Percentiles rank a stretch among this genome's conserved stretches.
Evolutionary conservation across 1,140 invertebrate species (phyloP).

Genomic region (Notospermus geniculatus): DNA sequence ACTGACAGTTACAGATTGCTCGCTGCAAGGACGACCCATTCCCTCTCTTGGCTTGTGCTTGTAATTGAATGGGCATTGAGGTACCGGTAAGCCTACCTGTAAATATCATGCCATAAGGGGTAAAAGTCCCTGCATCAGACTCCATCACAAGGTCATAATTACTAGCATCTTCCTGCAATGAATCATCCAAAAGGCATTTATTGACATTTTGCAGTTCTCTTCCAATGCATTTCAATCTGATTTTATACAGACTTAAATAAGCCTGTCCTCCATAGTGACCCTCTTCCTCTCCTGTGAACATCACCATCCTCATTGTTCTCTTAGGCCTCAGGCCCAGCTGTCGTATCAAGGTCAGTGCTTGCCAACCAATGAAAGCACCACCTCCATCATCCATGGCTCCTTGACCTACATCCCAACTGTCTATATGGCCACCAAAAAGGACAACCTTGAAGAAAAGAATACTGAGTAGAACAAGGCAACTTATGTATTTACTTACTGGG

Average conservation of each 20-base stretch:
- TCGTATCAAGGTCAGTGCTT: slow-evolving; percentile 68
- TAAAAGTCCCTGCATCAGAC: slow-evolving; percentile 80
- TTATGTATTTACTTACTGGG: too few species aligned
- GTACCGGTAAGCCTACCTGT: slow-evolving; percentile 31
- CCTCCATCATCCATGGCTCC: slow-evolving; percentile 85
- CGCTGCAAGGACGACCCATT: too few species aligned
- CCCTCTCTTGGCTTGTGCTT: too few species aligned
- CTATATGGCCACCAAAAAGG: slow-evolving; percentile 79
- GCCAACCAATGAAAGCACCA: slow-evolving; percentile 79
- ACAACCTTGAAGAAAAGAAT: slow-evolving; percentile 60
- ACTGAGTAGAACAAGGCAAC: too few species aligned
- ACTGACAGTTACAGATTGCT: too few species aligned
- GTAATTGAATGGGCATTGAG: too few species aligned
- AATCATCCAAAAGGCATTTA: too few species aligned
- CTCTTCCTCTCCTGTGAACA: slow-evolving; percentile 82
- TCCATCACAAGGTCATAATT: slow-evolving; percentile 67
- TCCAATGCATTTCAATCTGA: too few species aligned
- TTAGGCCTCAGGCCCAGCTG: slow-evolving; percentile 66
- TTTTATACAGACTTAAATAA: slow-evolving; percentile 66
- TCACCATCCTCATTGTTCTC: slow-evolving; percentile 71
- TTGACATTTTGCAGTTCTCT: too few species aligned
- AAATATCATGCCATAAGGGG: slow-evolving; percentile 57
- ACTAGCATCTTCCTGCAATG: slow-evolving; percentile 58
- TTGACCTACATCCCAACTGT: slow-evolving; percentile 87
- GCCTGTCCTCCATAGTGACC: slow-evolving; percentile 67